Evolutionary conservation across 2,113 vertebrate species (phyloP), one percentile per base, ranked within the genome.

Genomic region (Cricetomys ansorgei): DNA sequence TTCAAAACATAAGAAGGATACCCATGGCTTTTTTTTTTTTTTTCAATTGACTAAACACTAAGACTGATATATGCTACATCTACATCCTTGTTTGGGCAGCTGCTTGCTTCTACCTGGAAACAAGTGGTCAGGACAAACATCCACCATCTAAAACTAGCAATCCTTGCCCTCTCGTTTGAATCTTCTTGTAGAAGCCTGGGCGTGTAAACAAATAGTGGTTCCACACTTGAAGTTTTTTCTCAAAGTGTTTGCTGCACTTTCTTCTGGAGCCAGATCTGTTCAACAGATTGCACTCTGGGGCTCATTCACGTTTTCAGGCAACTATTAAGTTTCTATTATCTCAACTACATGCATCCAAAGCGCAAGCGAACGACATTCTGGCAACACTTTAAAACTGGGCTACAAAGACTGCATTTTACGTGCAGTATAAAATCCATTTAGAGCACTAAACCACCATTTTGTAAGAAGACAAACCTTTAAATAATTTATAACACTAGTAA

Each of bases 401-500:
- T 91, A 73, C n/a, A n/a, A 93, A 96, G 88, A 65, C 84, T 89
- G 86, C 45, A 73, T 97, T 95, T 95, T 94, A 94, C 64, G 69
- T 86, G 65, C 50, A 86, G 89, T 37, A 50, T 80, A 92, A 95
- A 95, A 96, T 69, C 89, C 92, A 88, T 94, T 97, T 89, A 77
- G 88, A 89, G 70, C 87, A 95, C 95, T 95, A 96, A 94, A 69
- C 77, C 79, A 92, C 53, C 92, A 87, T 86, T 96, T 90, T 55
- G 34, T 67, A 97, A 95, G 97, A 96, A 95, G 45, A 92, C 88
- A 97, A 92, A 94, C 45, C 91, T 97, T 96, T 94, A 95, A 95
- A 91, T 94, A 97, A 97, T 95, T 89, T 98, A 43, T 53, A 98
- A 89, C 67, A 96, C 92, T 88, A 97, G 70, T 96, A 98, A 98